Base-by-base conservation (phyloP, 2,797 vertebrate species). In the Thripadectes ignobilis region DNA sequence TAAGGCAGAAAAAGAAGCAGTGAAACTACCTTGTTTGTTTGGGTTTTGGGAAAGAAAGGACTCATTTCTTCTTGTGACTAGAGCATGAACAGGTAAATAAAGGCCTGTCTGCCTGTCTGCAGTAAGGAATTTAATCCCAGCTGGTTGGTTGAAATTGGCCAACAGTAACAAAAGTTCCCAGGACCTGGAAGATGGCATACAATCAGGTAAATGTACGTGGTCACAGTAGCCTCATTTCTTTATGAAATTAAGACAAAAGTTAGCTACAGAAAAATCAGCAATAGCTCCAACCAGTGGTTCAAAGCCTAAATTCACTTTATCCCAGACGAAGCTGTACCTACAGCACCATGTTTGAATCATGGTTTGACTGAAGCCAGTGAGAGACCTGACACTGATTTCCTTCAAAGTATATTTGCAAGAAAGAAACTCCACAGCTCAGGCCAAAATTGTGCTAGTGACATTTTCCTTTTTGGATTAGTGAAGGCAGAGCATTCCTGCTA, bases 1-100 rank as follows among this genome's bases (percentile, higher is more conserved):
- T 91, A 83, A 89, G 48, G 43, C 22, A 27, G 16, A 77, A 84
- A 96, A 96, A 96, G 88, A 71, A 92, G 94, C 88, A 96, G 94
- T 94, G 95, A 97, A 97, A 97, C 93, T 90, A 32, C 14, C 9
- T 65, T 2, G 13, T 78, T 84, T 92, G 32, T 83, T 38, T 10
- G n/a, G 24, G 1, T 41, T 54, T 76, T 2, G 6, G 19, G 29
- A 83, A 10, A 68, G 34, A 89, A 84, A 91, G 30, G 43, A 48
- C 5, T 86, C 34, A 19, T 86, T 93, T 96, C 91, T 91, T 85
- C 36, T 88, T 92, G 36, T 3, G 18, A 57, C 15, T 29, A 41
- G 46, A 65, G 6, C 39, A 74, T 8, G 18, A 65, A 38, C 27
- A 79, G 68, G 38, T 82, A 81, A 11, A 41, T 45, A 54, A 6